Conservation (phyloP, 1,140 invertebrate genomes). For the Aradophagus sp. region DNA sequence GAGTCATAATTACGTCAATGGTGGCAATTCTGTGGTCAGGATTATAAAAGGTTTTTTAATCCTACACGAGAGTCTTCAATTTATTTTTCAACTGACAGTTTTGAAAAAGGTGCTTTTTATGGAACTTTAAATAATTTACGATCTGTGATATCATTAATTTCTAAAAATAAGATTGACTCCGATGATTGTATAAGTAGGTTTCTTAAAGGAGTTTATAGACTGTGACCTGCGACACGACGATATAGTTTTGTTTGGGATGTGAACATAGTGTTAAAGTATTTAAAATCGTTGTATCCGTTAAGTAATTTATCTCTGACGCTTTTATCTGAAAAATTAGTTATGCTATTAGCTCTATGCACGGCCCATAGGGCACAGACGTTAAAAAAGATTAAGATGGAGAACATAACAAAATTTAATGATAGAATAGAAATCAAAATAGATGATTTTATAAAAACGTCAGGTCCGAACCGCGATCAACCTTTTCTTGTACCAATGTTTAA, state of each 20-base stretch:
- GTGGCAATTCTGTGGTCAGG: constrained; percentile 31
- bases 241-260: constrained; percentile 61
- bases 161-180: constrained; percentile 26
- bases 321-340: constrained; percentile 15
- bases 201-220: constrained; percentile 55
- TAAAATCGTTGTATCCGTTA: constrained; percentile 27
- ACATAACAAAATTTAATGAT: constrained; percentile 3
- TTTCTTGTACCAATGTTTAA: too few relatives aligned
- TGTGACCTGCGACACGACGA: constrained; percentile 51
- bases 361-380: constrained; percentile 17
- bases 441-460: background rate
- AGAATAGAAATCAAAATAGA: constrained; percentile 7
- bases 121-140: constrained; percentile 48
- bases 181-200: constrained; percentile 35
- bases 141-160: constrained; percentile 48
- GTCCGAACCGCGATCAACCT: background rate
- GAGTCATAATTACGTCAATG: constrained; percentile 17
- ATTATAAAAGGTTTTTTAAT: constrained; percentile 9
- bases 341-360: constrained; percentile 9
- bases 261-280: constrained; percentile 48
- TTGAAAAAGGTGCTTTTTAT: constrained; percentile 46
- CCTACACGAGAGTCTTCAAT: background rate
- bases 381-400: constrained; percentile 9
- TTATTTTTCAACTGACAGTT: constrained; percentile 17
- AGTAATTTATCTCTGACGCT: background rate